Percentiles rank a stretch among this genome's conserved stretches.
Evolutionary conservation across 2,113 vertebrate species (phyloP).

Genomic region (Gallinago paraguaiae): DNA sequence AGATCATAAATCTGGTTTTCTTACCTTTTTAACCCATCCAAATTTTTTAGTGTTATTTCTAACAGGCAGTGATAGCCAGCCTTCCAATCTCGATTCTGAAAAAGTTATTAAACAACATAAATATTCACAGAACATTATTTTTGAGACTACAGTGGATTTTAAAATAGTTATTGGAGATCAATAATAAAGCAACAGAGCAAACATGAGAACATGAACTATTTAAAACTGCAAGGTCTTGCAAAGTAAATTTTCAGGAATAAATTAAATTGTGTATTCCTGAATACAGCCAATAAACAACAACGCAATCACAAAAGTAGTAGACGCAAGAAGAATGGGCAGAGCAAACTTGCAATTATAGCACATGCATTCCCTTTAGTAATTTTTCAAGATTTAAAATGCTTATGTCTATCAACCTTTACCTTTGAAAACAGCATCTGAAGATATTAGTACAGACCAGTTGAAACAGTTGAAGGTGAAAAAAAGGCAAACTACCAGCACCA

Average conservation of each 20-base stretch:
- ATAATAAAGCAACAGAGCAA: background rate
- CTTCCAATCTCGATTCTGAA: conserved; percentile 91
- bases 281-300: background rate
- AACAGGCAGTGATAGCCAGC: conserved; percentile 96
- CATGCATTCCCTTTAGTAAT: conserved; percentile 22
- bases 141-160: background rate
- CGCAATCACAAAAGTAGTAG: background rate
- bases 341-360: conserved; percentile 12
- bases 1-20: background rate
- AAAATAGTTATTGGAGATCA: background rate
- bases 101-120: background rate
- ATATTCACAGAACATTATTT: background rate
- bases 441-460: background rate
- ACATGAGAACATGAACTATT: background rate
- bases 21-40: conserved; percentile 96
- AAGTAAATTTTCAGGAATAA: background rate
- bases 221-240: background rate
- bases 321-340: background rate
- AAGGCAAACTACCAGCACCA: background rate
- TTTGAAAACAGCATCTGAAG: background rate
- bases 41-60: conserved; percentile 98
- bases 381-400: background rate
- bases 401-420: background rate
- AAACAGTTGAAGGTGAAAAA: background rate
- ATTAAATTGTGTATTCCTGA: background rate